Base-by-base conservation (phyloP, 2,888 invertebrate species). In the Caenorhabditis virilis region DNA sequence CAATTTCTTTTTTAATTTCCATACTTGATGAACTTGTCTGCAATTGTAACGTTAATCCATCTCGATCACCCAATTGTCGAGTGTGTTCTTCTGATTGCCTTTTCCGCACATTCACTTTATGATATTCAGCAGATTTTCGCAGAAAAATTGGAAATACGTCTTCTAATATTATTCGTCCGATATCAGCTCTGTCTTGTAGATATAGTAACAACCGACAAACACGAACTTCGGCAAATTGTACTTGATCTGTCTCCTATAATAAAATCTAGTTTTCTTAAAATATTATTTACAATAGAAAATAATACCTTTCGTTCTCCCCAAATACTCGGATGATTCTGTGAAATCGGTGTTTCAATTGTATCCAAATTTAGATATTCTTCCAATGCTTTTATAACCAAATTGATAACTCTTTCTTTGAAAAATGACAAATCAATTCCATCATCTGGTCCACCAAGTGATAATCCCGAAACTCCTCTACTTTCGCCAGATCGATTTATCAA, bases 121-220 rank as follows among this genome's bases (percentile, higher is more conserved):
- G 55, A 46, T 58, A 60, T 20, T 71, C 61, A 11, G 66, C 63
- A 76, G 82, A 58, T 82, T 83, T 55, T 66, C 64, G 63, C 78
- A 92, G 90, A 52, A 92, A 89, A 82, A 91, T 90, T 76, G 89
- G 88, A 27, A 91, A 86, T 62, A 91, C 89, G 77, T 88, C 88
- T 79, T 91, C 91, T 68, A 91, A 84, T 63, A 91, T 90, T 4
- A 89, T 88, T 38, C 89, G 88, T 6, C 92, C 91, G 56, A 93
- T 90, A 84, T 92, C 92, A 11, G 90, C 89, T 84, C 92, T 91
- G 83, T 93, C 93, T 61, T 93, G 86, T 45, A 93, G 85, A 42
- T 91, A 91, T 23, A 91, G 89, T 74, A 93, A 86, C 56, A 93
- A 88, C 71, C 91, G 87, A 84, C 92, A 91, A 7, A 85, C 83